A percentile compares a stretch with the other conserved stretches of the same genome.
These are phyloP conservation scores for Cephus nigrinus DNA, from an alignment of 2,888 invertebrate species.

Conservation along the genomic window DNA sequence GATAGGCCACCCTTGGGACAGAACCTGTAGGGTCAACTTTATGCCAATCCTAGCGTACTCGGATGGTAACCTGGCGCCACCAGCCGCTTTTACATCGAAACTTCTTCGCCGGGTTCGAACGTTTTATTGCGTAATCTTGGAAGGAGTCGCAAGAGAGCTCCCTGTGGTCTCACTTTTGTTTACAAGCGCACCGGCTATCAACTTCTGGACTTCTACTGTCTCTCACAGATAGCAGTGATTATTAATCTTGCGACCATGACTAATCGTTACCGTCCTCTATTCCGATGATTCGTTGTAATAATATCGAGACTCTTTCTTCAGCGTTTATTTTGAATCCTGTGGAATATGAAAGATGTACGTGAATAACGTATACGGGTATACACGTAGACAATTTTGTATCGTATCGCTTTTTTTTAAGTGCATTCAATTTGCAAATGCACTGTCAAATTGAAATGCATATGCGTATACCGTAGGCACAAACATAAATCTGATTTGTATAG, in stretches of 20 bases:
- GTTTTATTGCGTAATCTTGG: conserved; percentile 7
- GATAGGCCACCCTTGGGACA: conserved; percentile 20
- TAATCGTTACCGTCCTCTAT: background rate
- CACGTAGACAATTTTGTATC: background rate
- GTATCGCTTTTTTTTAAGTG: background rate
- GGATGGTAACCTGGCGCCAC: conserved; percentile 59
- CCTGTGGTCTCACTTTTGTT: background rate
- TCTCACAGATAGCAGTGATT: background rate
- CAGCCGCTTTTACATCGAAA: conserved; percentile 49
- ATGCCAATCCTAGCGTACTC: conserved; percentile 35
- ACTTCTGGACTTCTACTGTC: background rate
- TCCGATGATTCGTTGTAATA: background rate
- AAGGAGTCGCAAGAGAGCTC: background rate
- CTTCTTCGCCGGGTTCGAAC: conserved; percentile 32
- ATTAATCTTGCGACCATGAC: background rate
- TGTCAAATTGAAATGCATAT: background rate
- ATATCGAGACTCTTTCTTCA: background rate
- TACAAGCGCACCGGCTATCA: background rate
- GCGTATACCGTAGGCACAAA: background rate
- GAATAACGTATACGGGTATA: background rate
- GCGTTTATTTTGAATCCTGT: background rate
- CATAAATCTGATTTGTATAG: background rate
- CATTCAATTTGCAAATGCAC: too few species aligned
- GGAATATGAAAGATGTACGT: background rate
- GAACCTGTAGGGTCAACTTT: conserved; percentile 26